These are phyloP conservation scores for Irena cyanogastra DNA, from an alignment of 2,113 vertebrate species.

Conservation along the genomic window DNA sequence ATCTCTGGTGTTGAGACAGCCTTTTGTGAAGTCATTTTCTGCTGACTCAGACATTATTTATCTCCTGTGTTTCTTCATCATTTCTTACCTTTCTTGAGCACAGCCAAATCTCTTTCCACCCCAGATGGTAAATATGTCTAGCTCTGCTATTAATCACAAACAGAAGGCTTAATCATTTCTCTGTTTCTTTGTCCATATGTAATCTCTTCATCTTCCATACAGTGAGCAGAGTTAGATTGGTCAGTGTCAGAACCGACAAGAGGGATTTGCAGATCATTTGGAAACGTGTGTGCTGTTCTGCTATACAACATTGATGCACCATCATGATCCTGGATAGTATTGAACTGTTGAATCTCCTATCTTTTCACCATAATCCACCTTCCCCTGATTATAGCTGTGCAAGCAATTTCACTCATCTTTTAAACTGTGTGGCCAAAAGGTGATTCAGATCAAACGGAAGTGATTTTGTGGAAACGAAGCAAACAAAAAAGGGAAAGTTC, in stretches of 20 bases:
- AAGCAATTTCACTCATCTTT: background rate
- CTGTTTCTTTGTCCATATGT: background rate
- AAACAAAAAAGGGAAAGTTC: background rate
- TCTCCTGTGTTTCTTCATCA: background rate
- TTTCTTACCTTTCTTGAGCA: background rate
- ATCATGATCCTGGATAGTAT: background rate
- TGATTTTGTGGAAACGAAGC: background rate
- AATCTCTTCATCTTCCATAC: background rate
- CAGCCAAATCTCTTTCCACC: background rate
- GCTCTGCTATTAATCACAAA: slow-evolving; percentile 23
- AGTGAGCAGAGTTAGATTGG: background rate
- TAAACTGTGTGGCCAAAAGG: background rate
- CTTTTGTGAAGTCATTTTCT: slow-evolving; percentile 50
- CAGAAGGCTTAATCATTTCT: background rate
- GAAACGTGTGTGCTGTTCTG: background rate
- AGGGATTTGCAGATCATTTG: background rate
- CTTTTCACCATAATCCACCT: background rate
- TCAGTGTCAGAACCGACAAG: background rate
- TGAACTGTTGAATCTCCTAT: background rate
- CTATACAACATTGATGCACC: background rate
- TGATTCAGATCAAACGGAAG: background rate
- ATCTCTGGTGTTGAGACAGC: background rate
- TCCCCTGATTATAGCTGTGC: background rate
- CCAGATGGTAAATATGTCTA: background rate
- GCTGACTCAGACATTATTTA: slow-evolving; percentile 1